phyloP scores from a whole-genome alignment of 2,797 vertebrate genomes.

The Sternarchorhynchus goeldii region DNA sequence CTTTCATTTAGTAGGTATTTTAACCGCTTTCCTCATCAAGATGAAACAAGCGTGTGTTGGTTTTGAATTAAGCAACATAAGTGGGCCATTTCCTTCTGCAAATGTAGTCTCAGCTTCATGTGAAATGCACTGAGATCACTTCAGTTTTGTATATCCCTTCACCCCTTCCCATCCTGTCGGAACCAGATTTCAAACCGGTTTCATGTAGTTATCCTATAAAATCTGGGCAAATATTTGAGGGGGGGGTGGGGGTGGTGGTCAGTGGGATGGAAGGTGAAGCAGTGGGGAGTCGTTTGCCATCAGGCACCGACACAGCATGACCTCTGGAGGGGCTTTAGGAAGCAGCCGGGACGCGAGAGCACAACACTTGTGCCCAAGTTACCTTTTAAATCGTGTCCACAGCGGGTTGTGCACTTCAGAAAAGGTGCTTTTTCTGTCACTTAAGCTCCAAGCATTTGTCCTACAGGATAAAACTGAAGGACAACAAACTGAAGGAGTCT shows the following conservation, averaged over 20 bases:
- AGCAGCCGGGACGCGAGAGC: neutral
- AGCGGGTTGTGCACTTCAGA: neutral
- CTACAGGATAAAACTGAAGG: neutral
- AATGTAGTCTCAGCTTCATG: too few relatives aligned
- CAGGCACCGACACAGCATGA: conserved; percentile 11
- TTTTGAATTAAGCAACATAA: neutral
- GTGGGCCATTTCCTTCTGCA: neutral
- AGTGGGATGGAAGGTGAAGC: neutral
- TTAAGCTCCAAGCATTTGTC: neutral
- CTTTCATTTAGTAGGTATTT: neutral
- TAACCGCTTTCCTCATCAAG: neutral
- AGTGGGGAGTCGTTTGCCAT: neutral
- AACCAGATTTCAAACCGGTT: neutral
- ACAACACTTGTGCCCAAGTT: neutral
- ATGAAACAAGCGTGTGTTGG: neutral
- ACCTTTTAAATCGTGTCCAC: neutral
- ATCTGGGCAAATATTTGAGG: neutral
- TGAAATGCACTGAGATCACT: neutral
- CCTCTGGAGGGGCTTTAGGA: conserved; percentile 4
- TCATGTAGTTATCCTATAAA: too few relatives aligned
- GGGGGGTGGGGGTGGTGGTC: neutral
- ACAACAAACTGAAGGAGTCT: neutral
- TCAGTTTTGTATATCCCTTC: neutral
- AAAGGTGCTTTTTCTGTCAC: too few relatives aligned
- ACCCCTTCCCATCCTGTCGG: neutral